These are phyloP conservation scores for Stenurella melanura DNA, from an alignment of 2,888 invertebrate genomes.

Conservation along the genomic window DNA sequence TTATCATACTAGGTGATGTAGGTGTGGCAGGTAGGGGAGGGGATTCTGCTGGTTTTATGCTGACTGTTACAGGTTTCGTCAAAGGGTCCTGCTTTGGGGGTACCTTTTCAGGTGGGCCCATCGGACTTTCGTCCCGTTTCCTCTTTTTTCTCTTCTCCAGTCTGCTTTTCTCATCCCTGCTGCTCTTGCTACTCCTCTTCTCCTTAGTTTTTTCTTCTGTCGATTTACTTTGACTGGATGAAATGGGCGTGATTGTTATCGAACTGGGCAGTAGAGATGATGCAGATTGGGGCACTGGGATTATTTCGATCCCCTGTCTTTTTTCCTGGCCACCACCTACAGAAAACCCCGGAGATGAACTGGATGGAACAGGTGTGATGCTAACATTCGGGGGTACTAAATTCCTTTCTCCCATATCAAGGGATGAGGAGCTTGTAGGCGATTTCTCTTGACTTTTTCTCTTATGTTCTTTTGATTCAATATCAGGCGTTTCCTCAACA, in stretches of 20 bases:
- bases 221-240: slow-evolving; percentile 74
- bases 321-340: slow-evolving; percentile 74
- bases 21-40: slow-evolving; percentile 75
- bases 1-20: slow-evolving; percentile 80
- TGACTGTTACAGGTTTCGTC: slow-evolving; percentile 83
- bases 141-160: slow-evolving; percentile 84
- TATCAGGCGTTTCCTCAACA: slow-evolving; percentile 75
- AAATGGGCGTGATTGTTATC: slow-evolving; percentile 90
- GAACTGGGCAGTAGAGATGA: slow-evolving; percentile 84
- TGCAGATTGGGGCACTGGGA: slow-evolving; percentile 77
- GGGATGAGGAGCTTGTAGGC: slow-evolving; percentile 67
- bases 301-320: slow-evolving; percentile 89
- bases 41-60: slow-evolving; percentile 81
- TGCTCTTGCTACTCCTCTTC: slow-evolving; percentile 60
- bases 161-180: slow-evolving; percentile 68
- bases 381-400: slow-evolving; percentile 78
- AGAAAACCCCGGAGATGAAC: slow-evolving; percentile 73
- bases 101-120: slow-evolving; percentile 89
- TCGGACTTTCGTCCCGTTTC: slow-evolving; percentile 85
- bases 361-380: slow-evolving; percentile 77
- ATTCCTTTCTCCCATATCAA: slow-evolving; percentile 72
- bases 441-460: slow-evolving; percentile 76
- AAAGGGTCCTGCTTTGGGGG: slow-evolving; percentile 80
- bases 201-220: slow-evolving; percentile 59
- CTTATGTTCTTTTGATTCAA: slow-evolving; percentile 46